Evolutionary conservation across 2,888 invertebrate species (phyloP), one percentile per base, ranked within the genome.

Genomic region (Lepidochitona cinerea): DNA sequence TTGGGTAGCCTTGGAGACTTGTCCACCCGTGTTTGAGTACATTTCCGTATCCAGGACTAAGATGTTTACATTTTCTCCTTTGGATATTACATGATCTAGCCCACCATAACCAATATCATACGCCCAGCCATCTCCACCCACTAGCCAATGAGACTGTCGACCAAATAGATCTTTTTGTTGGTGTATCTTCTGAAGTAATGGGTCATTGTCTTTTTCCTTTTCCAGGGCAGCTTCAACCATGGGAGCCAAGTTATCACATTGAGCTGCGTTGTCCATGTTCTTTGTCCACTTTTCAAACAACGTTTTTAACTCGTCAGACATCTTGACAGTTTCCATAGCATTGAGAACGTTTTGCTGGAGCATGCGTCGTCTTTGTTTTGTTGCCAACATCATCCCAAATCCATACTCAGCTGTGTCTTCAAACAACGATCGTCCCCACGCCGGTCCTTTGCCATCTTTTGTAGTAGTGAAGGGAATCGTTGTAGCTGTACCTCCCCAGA

Each of bases 101-200:
- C 82, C 82, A 29, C 81, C 81, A 37, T 76, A 80, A n/a, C 82
- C 82, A 65, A 82, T 82, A 70, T 82, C 82, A 53, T 82, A 82
- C 14, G 82, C 82, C 82, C 82, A 82, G 69, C 82, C 82, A 68
- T 82, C 82, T 2, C 82, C 82, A 18, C 82, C 82, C 14, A 82
- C 75, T 36, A 82, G 37, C 82, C 82, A 82, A 54, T 79, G 77
- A 37, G 73, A 71, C 76, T 80, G 80, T 23, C 75, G 78, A 23
- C 78, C 71, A 68, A 80, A 54, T 75, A 80, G 79, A 69, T 80
- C 76, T 37, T 69, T 35, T 65, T 76, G 41, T 6, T 72, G 65
- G 41, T 67, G 66, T 69, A 77, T 65, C 18, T 6, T 29, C 53
- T n/a, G 23, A 68, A 80, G 64, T 12, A 66, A 29, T 41, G 77